phyloP scores from a whole-genome alignment of 2,888 invertebrate species.

The Cheilosia urbana region DNA sequence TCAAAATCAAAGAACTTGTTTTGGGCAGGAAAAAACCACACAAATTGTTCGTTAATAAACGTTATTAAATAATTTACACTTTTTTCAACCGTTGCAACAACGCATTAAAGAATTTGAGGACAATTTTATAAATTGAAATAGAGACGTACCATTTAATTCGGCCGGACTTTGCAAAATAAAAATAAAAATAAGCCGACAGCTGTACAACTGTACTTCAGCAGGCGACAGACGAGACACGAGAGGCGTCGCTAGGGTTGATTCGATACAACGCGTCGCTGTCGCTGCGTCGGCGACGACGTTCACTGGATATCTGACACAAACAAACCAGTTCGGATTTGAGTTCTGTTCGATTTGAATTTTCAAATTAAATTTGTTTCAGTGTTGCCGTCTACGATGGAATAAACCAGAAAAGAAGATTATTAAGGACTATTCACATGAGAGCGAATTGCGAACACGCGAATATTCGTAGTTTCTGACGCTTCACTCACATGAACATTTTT shows the following conservation, averaged over 20 bases:
- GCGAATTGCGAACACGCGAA: no score
- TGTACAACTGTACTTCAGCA: slow-evolving; percentile 10
- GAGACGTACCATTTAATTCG: slow-evolving; percentile 18
- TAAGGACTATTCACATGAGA: no score
- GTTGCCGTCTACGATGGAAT: no score
- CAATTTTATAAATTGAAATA: slow-evolving; percentile 1
- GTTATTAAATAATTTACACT: slow-evolving; percentile 2
- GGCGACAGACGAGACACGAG: background rate
- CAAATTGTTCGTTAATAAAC: background rate
- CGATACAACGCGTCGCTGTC: no score
- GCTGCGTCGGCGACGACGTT: background rate
- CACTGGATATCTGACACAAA: no score
- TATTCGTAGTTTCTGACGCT: no score
- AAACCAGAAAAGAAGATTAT: no score
- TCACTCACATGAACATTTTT: no score
- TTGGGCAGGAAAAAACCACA: background rate
- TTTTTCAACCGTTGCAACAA: background rate
- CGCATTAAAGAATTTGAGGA: background rate
- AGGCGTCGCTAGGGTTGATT: slow-evolving; percentile 18
- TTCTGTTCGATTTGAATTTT: no score
- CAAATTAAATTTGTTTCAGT: no score
- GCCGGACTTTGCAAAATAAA: slow-evolving; percentile 31
- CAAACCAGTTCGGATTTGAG: no score
- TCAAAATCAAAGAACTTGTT: background rate
- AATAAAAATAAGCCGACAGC: slow-evolving; percentile 53